Conservation (phyloP, 2,888 invertebrate genomes). For the Andricus quercusramuli region DNA sequence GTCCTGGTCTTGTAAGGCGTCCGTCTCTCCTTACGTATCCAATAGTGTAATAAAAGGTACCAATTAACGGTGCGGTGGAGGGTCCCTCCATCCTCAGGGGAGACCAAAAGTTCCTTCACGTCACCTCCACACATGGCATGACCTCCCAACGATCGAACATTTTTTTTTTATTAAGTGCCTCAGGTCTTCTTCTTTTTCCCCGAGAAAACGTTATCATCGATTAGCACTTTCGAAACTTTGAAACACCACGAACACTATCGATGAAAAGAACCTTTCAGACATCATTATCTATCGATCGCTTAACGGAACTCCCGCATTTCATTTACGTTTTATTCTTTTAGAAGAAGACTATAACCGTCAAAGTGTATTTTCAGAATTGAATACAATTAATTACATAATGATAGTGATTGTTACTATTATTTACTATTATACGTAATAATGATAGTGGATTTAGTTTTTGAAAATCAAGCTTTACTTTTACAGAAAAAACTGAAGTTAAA, state of each 20-base stretch:
- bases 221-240: conserved; percentile 8
- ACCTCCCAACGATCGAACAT: not conserved
- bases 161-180: not conserved
- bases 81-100: not conserved
- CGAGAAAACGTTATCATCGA: conserved; percentile 10
- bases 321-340: not conserved
- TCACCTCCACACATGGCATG: conserved; percentile 16
- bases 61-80: conserved; percentile 10
- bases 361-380: too few species aligned
- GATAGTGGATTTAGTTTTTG: too few species aligned
- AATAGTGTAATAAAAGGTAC: conserved; percentile 25
- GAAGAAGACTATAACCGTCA: not conserved
- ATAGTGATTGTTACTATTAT: too few species aligned
- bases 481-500: too few species aligned
- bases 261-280: conserved; percentile 27
- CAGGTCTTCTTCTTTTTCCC: not conserved
- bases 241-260: not conserved
- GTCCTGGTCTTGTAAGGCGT: conserved; percentile 15
- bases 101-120: conserved; percentile 18
- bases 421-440: too few species aligned
- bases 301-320: conserved; percentile 15
- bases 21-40: conserved; percentile 23
- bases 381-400: too few species aligned
- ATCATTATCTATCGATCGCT: conserved; percentile 20
- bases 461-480: too few species aligned